These are phyloP conservation scores for Phengaris alcon DNA, from an alignment of 2,888 invertebrate species.

Conservation along the genomic window DNA sequence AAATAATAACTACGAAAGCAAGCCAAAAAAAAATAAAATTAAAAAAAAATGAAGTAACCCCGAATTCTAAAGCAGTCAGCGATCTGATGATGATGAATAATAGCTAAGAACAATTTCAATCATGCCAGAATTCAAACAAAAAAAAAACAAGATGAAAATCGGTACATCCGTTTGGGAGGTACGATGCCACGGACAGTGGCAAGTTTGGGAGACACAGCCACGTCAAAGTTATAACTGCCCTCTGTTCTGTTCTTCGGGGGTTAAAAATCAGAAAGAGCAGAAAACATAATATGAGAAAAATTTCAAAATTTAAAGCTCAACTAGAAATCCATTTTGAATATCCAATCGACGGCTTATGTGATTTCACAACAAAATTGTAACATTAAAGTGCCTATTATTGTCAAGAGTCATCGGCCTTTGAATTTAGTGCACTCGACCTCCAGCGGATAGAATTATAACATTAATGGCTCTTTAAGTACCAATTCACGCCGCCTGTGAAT, in stretches of 20 bases:
- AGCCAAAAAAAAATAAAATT: too few species aligned
- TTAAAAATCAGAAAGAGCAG: not conserved
- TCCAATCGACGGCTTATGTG: not conserved
- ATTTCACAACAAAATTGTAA: not conserved
- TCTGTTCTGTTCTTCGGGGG: not conserved
- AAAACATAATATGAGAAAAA: not conserved
- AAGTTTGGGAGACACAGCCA: too few species aligned
- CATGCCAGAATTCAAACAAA: too few species aligned
- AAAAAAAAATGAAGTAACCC: too few species aligned
- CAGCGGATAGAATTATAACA: conserved; percentile 25
- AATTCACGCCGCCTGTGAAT: conserved; percentile 27
- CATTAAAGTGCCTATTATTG: conserved; percentile 23
- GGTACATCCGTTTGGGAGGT: too few species aligned
- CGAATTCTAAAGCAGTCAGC: not conserved
- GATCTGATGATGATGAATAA: too few species aligned
- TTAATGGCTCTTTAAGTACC: conserved; percentile 27
- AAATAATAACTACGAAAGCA: too few species aligned
- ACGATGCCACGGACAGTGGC: too few species aligned
- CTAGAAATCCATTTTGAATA: not conserved
- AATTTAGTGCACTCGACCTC: conserved; percentile 26
- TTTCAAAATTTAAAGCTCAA: not conserved
- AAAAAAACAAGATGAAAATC: too few species aligned
- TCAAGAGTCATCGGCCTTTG: conserved; percentile 26
- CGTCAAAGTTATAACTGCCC: too few species aligned
- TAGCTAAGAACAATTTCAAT: too few species aligned